Percentiles rank a stretch among this genome's conserved stretches.
Evolutionary conservation across 2,888 invertebrate species (phyloP).

Genomic region (Gymnoscelis rufifasciata): DNA sequence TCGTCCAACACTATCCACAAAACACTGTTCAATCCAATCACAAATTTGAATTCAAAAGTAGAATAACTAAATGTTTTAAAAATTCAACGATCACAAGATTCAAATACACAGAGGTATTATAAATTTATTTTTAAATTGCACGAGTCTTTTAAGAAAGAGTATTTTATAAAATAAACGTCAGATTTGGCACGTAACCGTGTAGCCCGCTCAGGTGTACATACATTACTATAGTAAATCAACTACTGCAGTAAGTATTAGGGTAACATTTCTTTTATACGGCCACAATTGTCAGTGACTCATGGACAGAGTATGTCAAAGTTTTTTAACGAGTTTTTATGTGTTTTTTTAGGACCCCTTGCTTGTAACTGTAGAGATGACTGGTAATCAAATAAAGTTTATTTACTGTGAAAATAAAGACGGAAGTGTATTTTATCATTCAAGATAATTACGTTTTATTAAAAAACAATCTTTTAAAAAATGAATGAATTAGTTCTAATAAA

Average conservation of each 20-base stretch:
- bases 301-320: slow-evolving; percentile 27
- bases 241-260: slow-evolving; percentile 28
- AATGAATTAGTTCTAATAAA: no score
- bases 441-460: no score
- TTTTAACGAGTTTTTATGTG: slow-evolving; percentile 4
- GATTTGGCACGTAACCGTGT: neutral
- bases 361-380: neutral
- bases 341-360: neutral
- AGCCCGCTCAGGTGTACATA: neutral
- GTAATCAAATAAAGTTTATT: no score
- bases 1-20: no score
- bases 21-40: no score
- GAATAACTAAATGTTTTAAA: neutral
- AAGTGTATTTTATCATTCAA: no score
- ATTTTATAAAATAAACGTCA: neutral
- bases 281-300: slow-evolving; percentile 20
- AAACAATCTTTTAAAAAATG: no score
- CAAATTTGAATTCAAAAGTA: no score
- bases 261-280: slow-evolving; percentile 35
- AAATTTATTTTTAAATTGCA: neutral
- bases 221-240: slow-evolving; percentile 3
- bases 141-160: neutral
- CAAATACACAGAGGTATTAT: neutral
- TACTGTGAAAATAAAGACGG: no score
- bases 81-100: neutral